phyloP scores from a whole-genome alignment of 2,113 vertebrate genomes.

The Boleophthalmus pectinirostris region DNA sequence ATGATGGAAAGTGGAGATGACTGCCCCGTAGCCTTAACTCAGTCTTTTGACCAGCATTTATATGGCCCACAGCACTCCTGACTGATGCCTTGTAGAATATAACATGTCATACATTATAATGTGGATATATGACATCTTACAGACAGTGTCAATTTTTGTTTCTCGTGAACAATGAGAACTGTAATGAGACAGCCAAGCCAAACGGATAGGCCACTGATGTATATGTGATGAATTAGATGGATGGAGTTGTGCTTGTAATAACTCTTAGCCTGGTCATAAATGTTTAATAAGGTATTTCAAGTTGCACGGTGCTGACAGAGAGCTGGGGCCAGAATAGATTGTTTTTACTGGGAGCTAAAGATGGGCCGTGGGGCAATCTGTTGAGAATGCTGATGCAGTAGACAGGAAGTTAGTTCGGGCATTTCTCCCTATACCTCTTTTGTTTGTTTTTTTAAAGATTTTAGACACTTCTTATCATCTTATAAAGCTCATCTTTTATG shows the following conservation, averaged over 20 bases:
- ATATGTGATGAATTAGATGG: slow-evolving; percentile 41
- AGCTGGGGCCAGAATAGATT: slow-evolving; percentile 25
- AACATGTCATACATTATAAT: slow-evolving; percentile 3
- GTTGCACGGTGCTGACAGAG: slow-evolving; percentile 41
- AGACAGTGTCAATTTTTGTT: slow-evolving; percentile 21
- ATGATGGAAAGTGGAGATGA: slow-evolving; percentile 22
- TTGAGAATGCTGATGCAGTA: slow-evolving; percentile 31
- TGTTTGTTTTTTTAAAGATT: slow-evolving; percentile 8
- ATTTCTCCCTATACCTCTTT: slow-evolving; percentile 29
- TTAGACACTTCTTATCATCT: too few relatives aligned
- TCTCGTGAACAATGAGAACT: slow-evolving; percentile 24
- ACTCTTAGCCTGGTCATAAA: slow-evolving; percentile 31
- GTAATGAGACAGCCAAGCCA: slow-evolving; percentile 22
- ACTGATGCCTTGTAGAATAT: slow-evolving; percentile 2
- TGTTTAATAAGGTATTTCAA: slow-evolving; percentile 47
- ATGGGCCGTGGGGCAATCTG: slow-evolving; percentile 49
- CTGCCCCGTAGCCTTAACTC: slow-evolving; percentile 26
- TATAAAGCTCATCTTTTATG: too few relatives aligned
- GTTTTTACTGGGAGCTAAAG: slow-evolving; percentile 42
- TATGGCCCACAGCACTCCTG: slow-evolving; percentile 9
- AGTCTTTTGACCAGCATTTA: slow-evolving; percentile 19
- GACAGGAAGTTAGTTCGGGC: slow-evolving; percentile 37
- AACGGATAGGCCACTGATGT: slow-evolving; percentile 32
- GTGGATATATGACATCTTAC: background rate
- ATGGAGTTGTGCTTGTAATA: slow-evolving; percentile 36